A percentile compares a stretch with the other conserved stretches of the same genome.
Evolutionary conservation across 2,113 vertebrate genomes (phyloP).

Genomic region (Bos indicus): DNA sequence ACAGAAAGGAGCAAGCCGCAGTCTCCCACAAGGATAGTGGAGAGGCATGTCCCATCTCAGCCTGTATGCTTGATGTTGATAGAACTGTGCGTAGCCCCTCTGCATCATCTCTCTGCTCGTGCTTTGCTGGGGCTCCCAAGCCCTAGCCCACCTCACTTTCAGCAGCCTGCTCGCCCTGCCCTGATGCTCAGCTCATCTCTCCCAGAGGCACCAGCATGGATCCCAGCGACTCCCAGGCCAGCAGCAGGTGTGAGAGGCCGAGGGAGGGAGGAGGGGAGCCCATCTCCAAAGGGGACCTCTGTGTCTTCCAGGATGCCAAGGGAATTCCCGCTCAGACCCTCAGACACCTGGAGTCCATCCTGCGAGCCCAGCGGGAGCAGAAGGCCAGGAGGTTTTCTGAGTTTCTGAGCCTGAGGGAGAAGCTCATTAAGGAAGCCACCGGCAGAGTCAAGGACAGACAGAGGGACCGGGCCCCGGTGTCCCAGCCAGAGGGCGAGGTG

Average conservation of each 20-base stretch:
- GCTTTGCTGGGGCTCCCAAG: neutral
- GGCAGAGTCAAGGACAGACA: conserved; percentile 45
- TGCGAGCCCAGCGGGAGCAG: conserved; percentile 71
- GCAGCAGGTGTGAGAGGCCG: neutral
- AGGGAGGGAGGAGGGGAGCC: neutral
- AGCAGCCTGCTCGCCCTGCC: neutral
- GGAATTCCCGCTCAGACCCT: conserved; percentile 71
- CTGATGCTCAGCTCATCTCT: neutral
- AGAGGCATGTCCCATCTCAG: neutral
- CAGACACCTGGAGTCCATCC: conserved; percentile 61
- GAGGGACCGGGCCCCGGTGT: neutral
- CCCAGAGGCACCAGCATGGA: neutral
- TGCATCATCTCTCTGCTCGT: neutral
- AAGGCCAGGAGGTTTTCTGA: conserved; percentile 59
- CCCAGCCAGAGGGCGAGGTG: neutral
- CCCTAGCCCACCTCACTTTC: neutral
- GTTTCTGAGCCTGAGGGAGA: conserved; percentile 64
- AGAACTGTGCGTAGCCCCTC: rapidly evolving
- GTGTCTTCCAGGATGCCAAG: conserved; percentile 68
- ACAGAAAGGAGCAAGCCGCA: rapidly evolving
- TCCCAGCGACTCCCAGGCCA: neutral
- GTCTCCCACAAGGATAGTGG: neutral
- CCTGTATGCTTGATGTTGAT: rapidly evolving
- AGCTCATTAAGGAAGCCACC: conserved; percentile 55
- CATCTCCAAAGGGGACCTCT: neutral